A percentile compares a stretch with the other conserved stretches of the same genome.
These are phyloP conservation scores for Eudyptes chrysolophus DNA, from an alignment of 2,113 vertebrate species.

Conservation along the genomic window DNA sequence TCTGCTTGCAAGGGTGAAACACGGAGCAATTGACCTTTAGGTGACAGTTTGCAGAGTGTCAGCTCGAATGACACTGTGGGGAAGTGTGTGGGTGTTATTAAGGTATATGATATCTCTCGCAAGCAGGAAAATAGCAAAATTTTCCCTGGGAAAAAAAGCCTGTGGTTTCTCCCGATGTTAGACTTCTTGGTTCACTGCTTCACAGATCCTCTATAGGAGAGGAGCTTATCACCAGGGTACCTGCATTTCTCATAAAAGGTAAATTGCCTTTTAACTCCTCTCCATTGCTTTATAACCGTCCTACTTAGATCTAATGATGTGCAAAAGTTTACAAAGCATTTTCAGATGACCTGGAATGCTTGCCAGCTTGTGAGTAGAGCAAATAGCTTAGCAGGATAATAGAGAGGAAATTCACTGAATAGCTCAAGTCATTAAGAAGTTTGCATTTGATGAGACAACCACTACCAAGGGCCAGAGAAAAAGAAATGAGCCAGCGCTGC, in stretches of 20 bases:
- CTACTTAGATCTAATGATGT: background rate
- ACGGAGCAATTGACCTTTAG: background rate
- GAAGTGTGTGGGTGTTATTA: background rate
- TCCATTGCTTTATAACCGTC: background rate
- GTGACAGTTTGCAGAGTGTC: background rate
- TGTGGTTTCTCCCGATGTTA: background rate
- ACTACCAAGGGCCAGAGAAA: background rate
- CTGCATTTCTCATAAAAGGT: background rate
- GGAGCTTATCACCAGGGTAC: background rate
- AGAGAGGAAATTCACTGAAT: conserved; percentile 46
- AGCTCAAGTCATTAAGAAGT: conserved; percentile 51
- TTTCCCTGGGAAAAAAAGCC: background rate
- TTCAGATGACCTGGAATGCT: conserved; percentile 29
- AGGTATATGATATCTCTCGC: background rate
- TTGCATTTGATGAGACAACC: conserved; percentile 31
- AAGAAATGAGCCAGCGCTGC: background rate
- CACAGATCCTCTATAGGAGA: background rate
- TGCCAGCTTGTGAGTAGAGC: conserved; percentile 17
- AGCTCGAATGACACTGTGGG: background rate
- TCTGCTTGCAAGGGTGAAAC: background rate
- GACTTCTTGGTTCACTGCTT: background rate
- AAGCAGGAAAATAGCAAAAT: background rate
- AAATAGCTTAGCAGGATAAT: conserved; percentile 56
- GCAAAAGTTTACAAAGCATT: conserved; percentile 46
- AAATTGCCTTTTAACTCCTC: conserved; percentile 23